Conservation (phyloP, 1,140 invertebrate species). For the Trypoxylus dichotomus region DNA sequence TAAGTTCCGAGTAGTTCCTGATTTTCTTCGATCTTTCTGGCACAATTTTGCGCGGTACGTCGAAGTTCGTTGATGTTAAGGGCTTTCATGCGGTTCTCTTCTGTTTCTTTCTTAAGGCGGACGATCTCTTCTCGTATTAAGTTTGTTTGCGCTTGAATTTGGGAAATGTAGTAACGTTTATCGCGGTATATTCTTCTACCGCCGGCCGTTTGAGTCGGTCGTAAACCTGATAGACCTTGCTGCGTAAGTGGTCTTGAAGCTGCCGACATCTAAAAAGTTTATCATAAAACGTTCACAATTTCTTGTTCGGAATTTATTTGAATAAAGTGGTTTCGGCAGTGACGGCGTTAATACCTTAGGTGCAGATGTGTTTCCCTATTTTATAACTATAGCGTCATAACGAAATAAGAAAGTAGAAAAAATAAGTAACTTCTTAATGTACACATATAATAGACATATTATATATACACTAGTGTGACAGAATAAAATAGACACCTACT, state of each 20-base stretch:
- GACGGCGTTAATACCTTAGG: too few species aligned
- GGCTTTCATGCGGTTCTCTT: constrained; percentile 33
- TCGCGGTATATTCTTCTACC: constrained; percentile 39
- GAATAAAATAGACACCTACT: too few species aligned
- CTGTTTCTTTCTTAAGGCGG: constrained; percentile 32
- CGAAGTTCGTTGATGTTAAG: constrained; percentile 34
- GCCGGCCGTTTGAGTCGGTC: constrained; percentile 34
- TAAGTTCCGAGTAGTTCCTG: constrained; percentile 37
- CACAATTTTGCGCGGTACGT: constrained; percentile 34
- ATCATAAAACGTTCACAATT: neutral
- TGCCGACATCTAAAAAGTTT: constrained; percentile 28
- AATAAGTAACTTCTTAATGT: too few species aligned
- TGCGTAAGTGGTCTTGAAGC: constrained; percentile 37
- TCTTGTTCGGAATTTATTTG: neutral
- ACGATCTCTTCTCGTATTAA: constrained; percentile 40
- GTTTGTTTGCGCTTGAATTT: constrained; percentile 40
- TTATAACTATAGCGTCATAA: too few species aligned
- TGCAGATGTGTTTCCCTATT: too few species aligned
- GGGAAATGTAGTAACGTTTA: constrained; percentile 39
- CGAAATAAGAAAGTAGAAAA: too few species aligned
- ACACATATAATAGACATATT: too few species aligned
- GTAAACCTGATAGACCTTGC: constrained; percentile 37
- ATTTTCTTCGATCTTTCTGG: constrained; percentile 35
- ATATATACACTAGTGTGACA: too few species aligned
- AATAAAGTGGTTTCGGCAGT: neutral